Evolutionary conservation across 1,140 invertebrate species (phyloP), one percentile per base, ranked within the genome.

Genomic region (Euwallacea similis): DNA sequence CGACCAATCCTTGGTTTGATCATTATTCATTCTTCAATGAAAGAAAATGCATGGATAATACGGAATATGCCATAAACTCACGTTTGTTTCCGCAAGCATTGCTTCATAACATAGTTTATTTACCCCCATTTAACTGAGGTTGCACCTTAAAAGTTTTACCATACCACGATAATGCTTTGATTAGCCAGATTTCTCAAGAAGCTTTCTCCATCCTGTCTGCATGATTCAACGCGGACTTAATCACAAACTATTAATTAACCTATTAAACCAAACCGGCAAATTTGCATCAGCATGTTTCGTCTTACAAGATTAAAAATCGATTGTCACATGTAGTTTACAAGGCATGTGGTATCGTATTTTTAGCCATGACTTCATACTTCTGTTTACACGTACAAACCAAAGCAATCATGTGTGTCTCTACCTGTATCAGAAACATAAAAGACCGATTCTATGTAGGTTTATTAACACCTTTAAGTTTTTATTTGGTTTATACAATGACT

Each of bases 331-430:
- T 42, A 60, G 42, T 41, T 53, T 50, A 44, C 44, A 3, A 55
- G 8, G 33, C 15, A 56, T 6, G 8, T 46, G 21, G 9, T 11
- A 7, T 54, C 13, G 69, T 71, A 71, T 71, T 71, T 71, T 71
- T 71, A 71, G 69, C 54, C 56, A 71, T 71, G 69, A 71, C 69
- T 65, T 64, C 69, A 71, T 59, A 21, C 60, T 11, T 11, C 21
- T 66, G 69, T 71, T 71, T 71, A 61, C 58, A 71, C 66, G 65
- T 44, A 70, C 64, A 71, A 65, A 71, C 62, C 43, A 42, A 65
- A 71, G 16, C 54, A 65, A 62, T 43, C 62, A 42, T 69, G 41
- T 70, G 59, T 58, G 16, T 61, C 8, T 63, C 42, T 70, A 58
- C 42, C 47, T 63, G 54, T 70, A 66, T 54, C 41, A 63, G 60